phyloP scores from a whole-genome alignment of 2,888 invertebrate genomes.

The Doris montereyensis region DNA sequence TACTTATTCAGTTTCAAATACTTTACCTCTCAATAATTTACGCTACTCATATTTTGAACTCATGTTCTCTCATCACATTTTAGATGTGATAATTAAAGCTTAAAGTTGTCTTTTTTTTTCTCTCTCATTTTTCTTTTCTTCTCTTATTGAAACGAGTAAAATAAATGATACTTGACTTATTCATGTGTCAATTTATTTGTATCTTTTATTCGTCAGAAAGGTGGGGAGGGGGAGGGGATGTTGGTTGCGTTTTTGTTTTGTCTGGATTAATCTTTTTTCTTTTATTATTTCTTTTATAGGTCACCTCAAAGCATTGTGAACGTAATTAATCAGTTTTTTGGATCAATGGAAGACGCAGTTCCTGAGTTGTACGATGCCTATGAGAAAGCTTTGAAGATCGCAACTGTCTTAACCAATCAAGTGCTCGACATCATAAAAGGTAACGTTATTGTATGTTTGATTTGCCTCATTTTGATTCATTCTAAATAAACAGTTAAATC shows the following conservation, averaged over 20 bases:
- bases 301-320: background rate
- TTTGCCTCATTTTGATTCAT: background rate
- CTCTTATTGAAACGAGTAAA: no score
- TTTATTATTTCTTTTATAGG: background rate
- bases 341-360: background rate
- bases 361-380: slow-evolving; percentile 11
- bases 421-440: slow-evolving; percentile 20
- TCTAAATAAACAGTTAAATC: no score
- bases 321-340: slow-evolving; percentile 8
- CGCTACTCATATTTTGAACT: no score
- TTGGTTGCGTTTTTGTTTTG: background rate
- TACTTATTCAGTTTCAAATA: no score
- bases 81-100: no score
- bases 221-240: no score
- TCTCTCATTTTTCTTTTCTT: background rate
- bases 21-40: no score
- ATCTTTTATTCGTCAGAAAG: no score
- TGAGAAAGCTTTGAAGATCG: slow-evolving; percentile 22
- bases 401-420: slow-evolving; percentile 17
- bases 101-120: background rate
- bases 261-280: background rate
- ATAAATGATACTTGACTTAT: no score
- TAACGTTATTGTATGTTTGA: background rate
- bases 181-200: no score
- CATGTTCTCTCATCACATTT: no score